These are phyloP conservation scores for Bathynomus jamesi DNA, from an alignment of 1,140 invertebrate species.

Conservation along the genomic window DNA sequence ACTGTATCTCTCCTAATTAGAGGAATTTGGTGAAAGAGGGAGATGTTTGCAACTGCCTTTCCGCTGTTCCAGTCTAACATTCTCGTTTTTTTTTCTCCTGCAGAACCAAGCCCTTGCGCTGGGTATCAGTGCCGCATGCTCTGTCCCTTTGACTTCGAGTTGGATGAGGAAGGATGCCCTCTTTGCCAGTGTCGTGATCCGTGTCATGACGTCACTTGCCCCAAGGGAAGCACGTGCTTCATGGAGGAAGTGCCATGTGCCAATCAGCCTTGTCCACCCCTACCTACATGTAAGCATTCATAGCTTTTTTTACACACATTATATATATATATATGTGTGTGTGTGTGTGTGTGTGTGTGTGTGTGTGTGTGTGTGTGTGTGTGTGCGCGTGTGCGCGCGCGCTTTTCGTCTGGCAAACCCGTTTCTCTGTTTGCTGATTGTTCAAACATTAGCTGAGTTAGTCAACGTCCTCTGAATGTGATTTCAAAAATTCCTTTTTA, in stretches of 20 bases:
- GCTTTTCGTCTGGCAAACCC: too few relatives aligned
- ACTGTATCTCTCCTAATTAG: too few relatives aligned
- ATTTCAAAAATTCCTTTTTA: too few relatives aligned
- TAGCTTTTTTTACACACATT: too few relatives aligned
- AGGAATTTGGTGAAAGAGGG: too few relatives aligned
- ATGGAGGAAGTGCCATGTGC: slow-evolving; percentile 67
- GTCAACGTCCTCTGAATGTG: too few relatives aligned
- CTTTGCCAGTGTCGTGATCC: slow-evolving; percentile 72
- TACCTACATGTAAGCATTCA: slow-evolving; percentile 66
- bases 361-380: slow-evolving; percentile 4
- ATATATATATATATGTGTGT: slow-evolving; percentile 1
- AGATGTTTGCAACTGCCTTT: too few relatives aligned
- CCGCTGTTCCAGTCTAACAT: too few relatives aligned
- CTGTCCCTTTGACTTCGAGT: slow-evolving; percentile 70
- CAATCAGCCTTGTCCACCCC: slow-evolving; percentile 66
- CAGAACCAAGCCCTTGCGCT: slow-evolving; percentile 56
- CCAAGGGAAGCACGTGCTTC: slow-evolving; percentile 62
- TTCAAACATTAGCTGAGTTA: too few relatives aligned
- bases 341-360: slow-evolving; percentile 34
- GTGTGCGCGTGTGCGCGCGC: too few relatives aligned
- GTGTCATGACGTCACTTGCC: slow-evolving; percentile 64
- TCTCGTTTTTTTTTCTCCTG: slow-evolving; percentile 12
- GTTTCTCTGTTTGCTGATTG: too few relatives aligned
- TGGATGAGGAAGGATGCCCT: slow-evolving; percentile 62
- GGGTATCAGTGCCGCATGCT: slow-evolving; percentile 78